A percentile compares a stretch with the other conserved stretches of the same genome.
phyloP scores from a whole-genome alignment of 2,888 invertebrate species.

The Lasius platythorax region DNA sequence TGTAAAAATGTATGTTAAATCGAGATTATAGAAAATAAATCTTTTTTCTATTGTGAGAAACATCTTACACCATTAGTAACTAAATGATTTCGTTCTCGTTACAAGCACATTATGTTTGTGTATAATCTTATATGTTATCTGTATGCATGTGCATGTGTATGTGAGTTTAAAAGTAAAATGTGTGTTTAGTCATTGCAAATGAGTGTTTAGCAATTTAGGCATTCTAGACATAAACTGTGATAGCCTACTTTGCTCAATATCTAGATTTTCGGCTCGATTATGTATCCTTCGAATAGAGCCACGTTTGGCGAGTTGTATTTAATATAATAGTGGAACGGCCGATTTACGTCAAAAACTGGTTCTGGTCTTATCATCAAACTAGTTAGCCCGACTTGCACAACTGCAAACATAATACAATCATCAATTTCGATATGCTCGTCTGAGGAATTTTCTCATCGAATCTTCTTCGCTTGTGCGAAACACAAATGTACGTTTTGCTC shows the following conservation, averaged over 20 bases:
- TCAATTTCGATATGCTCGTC: background rate
- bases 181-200: too few relatives aligned
- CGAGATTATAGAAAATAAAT: background rate
- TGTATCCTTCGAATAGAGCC: constrained; percentile 47
- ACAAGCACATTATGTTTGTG: background rate
- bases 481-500: background rate
- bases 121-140: background rate
- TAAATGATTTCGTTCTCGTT: background rate
- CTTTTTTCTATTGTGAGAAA: background rate
- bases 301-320: constrained; percentile 1
- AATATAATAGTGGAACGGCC: constrained; percentile 55
- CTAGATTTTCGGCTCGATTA: constrained; percentile 21
- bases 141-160: background rate
- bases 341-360: constrained; percentile 40
- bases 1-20: background rate
- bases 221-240: background rate
- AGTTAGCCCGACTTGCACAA: background rate
- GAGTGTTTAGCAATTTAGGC: background rate
- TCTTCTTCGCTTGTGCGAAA: background rate
- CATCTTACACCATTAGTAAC: background rate
- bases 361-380: background rate
- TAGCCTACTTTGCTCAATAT: background rate
- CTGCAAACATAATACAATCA: constrained; percentile 44
- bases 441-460: background rate
- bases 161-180: background rate